Conservation (phyloP, 2,888 invertebrate species). For the Dyspetes luteomarginatus region DNA sequence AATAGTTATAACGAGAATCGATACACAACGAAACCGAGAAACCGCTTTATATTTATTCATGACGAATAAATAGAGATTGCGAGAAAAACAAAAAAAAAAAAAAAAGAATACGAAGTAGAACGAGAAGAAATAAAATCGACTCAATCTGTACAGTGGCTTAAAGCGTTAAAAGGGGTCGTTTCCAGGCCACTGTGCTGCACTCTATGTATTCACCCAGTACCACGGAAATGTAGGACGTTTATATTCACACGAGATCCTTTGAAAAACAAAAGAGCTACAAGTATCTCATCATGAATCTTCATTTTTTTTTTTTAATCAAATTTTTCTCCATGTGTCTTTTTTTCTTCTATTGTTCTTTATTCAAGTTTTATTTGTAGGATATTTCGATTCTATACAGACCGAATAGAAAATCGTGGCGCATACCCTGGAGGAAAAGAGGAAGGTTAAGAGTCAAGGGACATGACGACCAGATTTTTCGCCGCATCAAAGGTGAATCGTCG, state of each 20-base stretch:
- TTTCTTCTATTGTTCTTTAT: no score
- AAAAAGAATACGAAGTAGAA: neutral
- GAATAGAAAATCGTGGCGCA: constrained; percentile 34
- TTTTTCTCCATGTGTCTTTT: neutral
- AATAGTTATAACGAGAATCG: constrained; percentile 59
- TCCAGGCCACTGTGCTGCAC: constrained; percentile 17
- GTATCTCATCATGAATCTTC: constrained; percentile 1
- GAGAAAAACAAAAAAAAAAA: neutral
- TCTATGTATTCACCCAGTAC: neutral
- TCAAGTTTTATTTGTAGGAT: no score
- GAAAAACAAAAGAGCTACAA: constrained; percentile 21
- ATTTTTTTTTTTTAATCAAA: neutral
- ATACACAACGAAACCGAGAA: constrained; percentile 47
- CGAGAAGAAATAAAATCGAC: constrained; percentile 43
- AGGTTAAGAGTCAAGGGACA: neutral
- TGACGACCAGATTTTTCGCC: constrained; percentile 53
- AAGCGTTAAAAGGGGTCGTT: constrained; percentile 47
- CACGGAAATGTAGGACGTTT: constrained; percentile 15
- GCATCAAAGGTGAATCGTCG: constrained; percentile 58
- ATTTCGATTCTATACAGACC: constrained; percentile 8
- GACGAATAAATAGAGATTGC: constrained; percentile 56
- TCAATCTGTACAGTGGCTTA: constrained; percentile 53
- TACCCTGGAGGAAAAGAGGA: constrained; percentile 31
- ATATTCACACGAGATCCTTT: neutral
- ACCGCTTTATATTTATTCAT: constrained; percentile 59